Percentiles rank a stretch among this genome's conserved stretches.
These are phyloP conservation scores for Actinia tenebrosa DNA, from an alignment of 64 coral and sea anemone species.

Conservation along the genomic window DNA sequence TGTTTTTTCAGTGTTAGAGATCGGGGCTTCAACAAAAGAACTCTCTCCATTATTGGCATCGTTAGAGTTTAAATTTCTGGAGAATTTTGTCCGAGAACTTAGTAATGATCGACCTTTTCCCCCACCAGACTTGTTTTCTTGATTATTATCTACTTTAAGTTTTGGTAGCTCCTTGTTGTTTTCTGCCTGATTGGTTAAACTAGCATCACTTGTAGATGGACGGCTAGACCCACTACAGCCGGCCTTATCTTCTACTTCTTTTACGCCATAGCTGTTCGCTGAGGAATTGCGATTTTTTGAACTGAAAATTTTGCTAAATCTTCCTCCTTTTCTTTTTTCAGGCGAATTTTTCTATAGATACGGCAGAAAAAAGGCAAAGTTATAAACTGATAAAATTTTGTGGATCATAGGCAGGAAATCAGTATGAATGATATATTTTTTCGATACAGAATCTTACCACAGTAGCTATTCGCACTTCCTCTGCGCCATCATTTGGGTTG, in stretches of 20 bases:
- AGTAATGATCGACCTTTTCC: slow-evolving; percentile 14
- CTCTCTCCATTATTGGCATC: slow-evolving; percentile 12
- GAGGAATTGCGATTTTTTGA: slow-evolving; percentile 52
- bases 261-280: background rate
- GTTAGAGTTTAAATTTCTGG: slow-evolving; percentile 6
- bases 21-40: background rate
- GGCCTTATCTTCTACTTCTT: background rate
- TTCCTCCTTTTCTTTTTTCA: slow-evolving; percentile 54
- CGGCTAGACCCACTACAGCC: background rate
- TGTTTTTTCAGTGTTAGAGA: background rate
- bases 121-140: background rate
- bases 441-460: slow-evolving; percentile 38
- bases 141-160: background rate
- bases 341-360: slow-evolving; percentile 54
- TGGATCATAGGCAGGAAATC: background rate
- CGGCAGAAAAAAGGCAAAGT: slow-evolving; percentile 1
- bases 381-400: background rate
- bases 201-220: background rate
- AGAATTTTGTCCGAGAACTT: slow-evolving; percentile 21
- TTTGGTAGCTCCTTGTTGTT: slow-evolving; percentile 6
- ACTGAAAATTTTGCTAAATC: slow-evolving; percentile 68
- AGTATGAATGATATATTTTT: background rate
- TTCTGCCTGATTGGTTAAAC: background rate
- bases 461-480: slow-evolving; percentile 68
- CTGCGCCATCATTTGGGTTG: slow-evolving; percentile 64